Evolutionary conservation across 1,140 invertebrate species (phyloP).

Genomic region (Caerostris extrusa): DNA sequence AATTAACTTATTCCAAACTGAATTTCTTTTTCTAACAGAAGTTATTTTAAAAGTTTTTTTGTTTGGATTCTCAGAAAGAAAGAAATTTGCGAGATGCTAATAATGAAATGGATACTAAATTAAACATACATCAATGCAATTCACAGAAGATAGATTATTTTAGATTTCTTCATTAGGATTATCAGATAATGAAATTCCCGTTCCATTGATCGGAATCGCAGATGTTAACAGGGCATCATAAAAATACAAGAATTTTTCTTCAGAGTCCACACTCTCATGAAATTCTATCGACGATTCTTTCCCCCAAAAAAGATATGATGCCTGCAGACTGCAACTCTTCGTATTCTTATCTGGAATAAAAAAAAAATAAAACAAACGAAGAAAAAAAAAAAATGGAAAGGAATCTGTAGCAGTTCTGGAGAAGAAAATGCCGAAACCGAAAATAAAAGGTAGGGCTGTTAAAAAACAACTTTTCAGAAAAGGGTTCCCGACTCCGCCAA

Average conservation of each 20-base stretch:
- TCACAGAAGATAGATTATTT: too few relatives aligned
- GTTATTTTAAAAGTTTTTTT: too few relatives aligned
- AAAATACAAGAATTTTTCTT: not conserved
- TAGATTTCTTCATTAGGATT: too few relatives aligned
- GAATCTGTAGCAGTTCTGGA: not conserved
- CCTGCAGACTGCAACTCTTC: not conserved
- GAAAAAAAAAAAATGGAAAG: not conserved
- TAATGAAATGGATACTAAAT: too few relatives aligned
- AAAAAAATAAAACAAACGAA: not conserved
- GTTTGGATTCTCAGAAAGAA: too few relatives aligned
- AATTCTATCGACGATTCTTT: not conserved
- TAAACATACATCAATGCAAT: too few relatives aligned
- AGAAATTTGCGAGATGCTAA: too few relatives aligned
- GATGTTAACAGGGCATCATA: conserved; percentile 11
- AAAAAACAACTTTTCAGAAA: conserved; percentile 35
- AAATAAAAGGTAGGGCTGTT: conserved; percentile 25
- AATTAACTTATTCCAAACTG: too few relatives aligned
- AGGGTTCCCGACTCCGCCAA: conserved; percentile 5
- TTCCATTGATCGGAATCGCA: not conserved
- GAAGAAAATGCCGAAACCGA: not conserved
- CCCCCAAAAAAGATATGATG: conserved; percentile 7
- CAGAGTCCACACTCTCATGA: not conserved
- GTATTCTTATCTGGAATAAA: not conserved
- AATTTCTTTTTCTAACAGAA: too few relatives aligned
- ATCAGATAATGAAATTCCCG: not conserved